These are phyloP conservation scores for Pseudomyrmex concolor DNA, from an alignment of 1,140 invertebrate genomes.

Conservation along the genomic window DNA sequence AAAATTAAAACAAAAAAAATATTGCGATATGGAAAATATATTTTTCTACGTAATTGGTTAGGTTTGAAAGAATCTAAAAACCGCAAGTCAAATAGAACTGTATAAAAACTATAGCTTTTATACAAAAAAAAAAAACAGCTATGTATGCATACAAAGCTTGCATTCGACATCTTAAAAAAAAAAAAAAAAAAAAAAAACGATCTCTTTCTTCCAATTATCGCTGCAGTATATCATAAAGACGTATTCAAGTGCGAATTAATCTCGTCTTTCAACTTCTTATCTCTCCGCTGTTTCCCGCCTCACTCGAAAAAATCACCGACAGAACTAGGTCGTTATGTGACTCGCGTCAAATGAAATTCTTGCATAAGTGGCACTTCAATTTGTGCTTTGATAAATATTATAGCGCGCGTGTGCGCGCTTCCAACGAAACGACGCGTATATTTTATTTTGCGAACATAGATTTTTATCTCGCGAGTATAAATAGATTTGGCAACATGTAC, in stretches of 20 bases:
- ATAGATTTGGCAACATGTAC: not conserved
- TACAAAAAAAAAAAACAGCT: too few species aligned
- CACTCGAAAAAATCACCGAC: slow-evolving; percentile 3
- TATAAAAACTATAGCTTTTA: too few species aligned
- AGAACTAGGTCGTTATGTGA: not conserved
- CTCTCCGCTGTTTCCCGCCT: not conserved
- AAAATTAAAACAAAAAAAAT: not conserved
- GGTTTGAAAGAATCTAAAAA: too few species aligned
- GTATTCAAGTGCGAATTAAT: slow-evolving; percentile 5
- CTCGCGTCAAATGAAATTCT: not conserved
- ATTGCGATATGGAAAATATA: too few species aligned
- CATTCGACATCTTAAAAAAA: too few species aligned
- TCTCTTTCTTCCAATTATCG: not conserved
- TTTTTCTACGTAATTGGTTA: too few species aligned
- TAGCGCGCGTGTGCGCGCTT: not conserved
- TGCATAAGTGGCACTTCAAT: slow-evolving; percentile 9
- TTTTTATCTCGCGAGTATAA: too few species aligned
- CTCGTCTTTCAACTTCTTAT: not conserved
- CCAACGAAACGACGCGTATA: not conserved
- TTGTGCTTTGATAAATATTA: slow-evolving; percentile 11
- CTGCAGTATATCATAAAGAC: not conserved
- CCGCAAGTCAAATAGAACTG: too few species aligned
- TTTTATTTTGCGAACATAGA: not conserved
- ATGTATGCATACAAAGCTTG: too few species aligned
- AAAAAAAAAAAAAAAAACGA: too few species aligned